Base-by-base conservation (phyloP, 2,888 invertebrate genomes). In the Cosmia trapezina region DNA sequence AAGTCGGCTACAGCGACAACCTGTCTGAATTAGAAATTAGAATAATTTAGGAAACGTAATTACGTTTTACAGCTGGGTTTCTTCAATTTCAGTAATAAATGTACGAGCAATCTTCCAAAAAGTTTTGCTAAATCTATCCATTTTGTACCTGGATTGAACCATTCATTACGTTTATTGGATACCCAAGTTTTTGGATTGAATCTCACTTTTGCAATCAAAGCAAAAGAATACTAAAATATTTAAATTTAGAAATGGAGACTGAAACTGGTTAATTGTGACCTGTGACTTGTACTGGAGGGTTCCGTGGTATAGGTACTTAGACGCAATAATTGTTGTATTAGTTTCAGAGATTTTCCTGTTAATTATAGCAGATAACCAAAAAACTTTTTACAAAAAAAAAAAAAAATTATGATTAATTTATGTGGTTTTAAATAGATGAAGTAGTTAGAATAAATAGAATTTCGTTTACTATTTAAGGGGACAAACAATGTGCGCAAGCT, bases 131-230 rank as follows among this genome's bases (percentile, higher is more conserved):
- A 78, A 67, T 78, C 66, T 78, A 14, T 73, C 59, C 63, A 78
- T 67, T 73, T 73, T 51, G 66, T 67, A 67, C 73, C 67, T 78
- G 59, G 33, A 66, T 22, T 57, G 73, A 63, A 37, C 43, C 78
- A 73, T 78, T 78, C 51, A 78, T 78, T 69, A 65, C 37, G 47
- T 79, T 79, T 78, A 78, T 78, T 78, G 78, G 74, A 65, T 65
- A 62, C 17, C 61, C 51, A 79, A 79, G 68, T 65, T 79, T 71
- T 74, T 47, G 63, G 60, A 73, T 57, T 60, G 60, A 74, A 74
- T 64, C 51, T 64, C 67, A 56, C 22, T 78, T 68, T 78, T 74
- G 45, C 54, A 78, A 64, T 79, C 68, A 56, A 67, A 73, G 64
- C 33, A 22, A 64, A 78, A 64, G 43, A 67, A 78, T 49, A 53